A percentile compares a stretch with the other conserved stretches of the same genome.
Conservation (phyloP, 2,113 vertebrate species). For the Chaetodon trifascialis region DNA sequence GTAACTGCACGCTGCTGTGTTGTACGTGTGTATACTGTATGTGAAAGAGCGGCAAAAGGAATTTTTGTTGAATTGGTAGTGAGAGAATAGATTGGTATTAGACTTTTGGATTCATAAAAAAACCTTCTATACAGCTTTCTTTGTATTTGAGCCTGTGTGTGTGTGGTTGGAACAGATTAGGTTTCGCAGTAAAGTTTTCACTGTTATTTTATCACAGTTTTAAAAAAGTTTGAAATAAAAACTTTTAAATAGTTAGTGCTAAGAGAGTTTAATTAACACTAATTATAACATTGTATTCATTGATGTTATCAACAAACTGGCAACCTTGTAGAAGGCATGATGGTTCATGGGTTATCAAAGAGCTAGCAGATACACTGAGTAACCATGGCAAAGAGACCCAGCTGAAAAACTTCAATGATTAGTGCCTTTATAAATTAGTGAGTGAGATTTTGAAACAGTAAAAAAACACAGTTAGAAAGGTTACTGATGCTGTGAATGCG, state of each 20-base stretch:
- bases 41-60: background rate
- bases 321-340: background rate
- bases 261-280: background rate
- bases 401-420: too few relatives aligned
- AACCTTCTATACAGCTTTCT: background rate
- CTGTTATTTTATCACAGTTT: background rate
- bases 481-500: background rate
- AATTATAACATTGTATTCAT: background rate
- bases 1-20: background rate
- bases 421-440: too few relatives aligned
- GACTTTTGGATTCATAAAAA: background rate
- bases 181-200: background rate
- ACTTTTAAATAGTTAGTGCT: slow-evolving; percentile 16
- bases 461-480: background rate
- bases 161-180: background rate
- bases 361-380: background rate
- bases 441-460: too few relatives aligned
- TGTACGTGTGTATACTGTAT: background rate
- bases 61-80: background rate
- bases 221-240: background rate
- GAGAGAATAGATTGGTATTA: background rate
- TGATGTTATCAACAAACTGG: slow-evolving; percentile 1
- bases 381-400: slow-evolving; percentile 1
- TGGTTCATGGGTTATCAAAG: background rate
- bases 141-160: background rate